These are phyloP conservation scores for Agonopterix arenella DNA, from an alignment of 2,888 invertebrate genomes.

Conservation along the genomic window DNA sequence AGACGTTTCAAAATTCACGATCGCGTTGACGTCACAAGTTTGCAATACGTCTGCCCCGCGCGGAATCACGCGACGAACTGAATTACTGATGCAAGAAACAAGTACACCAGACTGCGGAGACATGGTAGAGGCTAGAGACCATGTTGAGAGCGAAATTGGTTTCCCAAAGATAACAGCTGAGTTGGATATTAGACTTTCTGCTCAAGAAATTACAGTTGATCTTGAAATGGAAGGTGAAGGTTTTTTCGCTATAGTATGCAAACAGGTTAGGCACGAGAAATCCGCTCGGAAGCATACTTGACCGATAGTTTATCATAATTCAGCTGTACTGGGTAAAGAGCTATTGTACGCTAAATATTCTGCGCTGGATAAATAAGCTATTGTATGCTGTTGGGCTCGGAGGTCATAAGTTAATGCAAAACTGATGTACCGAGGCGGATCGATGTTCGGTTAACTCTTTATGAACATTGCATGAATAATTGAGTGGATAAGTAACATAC, in stretches of 20 bases:
- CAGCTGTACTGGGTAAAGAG: no score
- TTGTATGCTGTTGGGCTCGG: neutral
- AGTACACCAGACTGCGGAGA: neutral
- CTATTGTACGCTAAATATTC: no score
- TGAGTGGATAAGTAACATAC: neutral
- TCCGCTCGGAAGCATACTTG: constrained; percentile 41
- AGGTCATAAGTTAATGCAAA: constrained; percentile 17
- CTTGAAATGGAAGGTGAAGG: constrained; percentile 24
- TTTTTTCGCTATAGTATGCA: constrained; percentile 37
- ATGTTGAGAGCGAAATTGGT: constrained; percentile 65
- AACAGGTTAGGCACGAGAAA: constrained; percentile 62
- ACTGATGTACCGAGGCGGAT: constrained; percentile 21
- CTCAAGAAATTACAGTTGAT: constrained; percentile 27
- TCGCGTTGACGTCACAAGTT: constrained; percentile 18
- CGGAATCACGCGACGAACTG: constrained; percentile 65
- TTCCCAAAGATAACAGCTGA: constrained; percentile 27
- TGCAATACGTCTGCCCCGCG: constrained; percentile 32
- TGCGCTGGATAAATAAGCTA: no score
- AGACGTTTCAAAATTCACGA: constrained; percentile 38
- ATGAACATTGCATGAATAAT: neutral
- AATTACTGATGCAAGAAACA: constrained; percentile 33
- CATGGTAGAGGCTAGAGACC: neutral
- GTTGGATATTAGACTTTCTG: constrained; percentile 34
- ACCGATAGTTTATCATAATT: constrained; percentile 31
- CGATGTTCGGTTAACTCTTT: constrained; percentile 1